Conservation (phyloP, 2,888 invertebrate species). For the Bimastos eiseni region DNA sequence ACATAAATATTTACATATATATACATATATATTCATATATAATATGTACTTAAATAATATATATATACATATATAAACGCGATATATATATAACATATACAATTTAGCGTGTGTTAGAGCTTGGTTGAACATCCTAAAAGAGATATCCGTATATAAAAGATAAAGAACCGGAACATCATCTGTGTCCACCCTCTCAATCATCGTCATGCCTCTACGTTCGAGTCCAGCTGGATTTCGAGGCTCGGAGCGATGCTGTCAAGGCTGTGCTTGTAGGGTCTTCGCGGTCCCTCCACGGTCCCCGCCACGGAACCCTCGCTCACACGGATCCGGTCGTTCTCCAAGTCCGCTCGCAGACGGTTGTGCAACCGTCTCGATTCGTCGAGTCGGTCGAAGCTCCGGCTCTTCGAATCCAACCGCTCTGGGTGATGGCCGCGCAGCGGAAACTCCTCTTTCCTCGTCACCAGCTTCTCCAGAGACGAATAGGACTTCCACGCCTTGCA, state of each 20-base stretch:
- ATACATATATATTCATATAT: no score
- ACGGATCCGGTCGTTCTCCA: not conserved
- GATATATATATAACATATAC: no score
- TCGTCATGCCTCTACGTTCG: not conserved
- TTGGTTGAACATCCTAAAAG: not conserved
- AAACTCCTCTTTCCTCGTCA: not conserved
- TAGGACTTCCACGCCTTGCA: constrained; percentile 29
- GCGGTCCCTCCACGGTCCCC: not conserved
- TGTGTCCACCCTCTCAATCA: not conserved
- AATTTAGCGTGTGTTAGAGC: not conserved
- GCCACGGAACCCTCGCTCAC: not conserved
- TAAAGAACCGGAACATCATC: not conserved
- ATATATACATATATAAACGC: no score
- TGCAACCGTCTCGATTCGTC: not conserved
- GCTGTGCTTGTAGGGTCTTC: not conserved
- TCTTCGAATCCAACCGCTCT: constrained; percentile 19
- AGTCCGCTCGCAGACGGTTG: not conserved
- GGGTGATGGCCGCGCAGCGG: not conserved
- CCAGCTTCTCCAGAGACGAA: constrained; percentile 28
- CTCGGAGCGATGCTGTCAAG: not conserved
- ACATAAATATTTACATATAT: no score
- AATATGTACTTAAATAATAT: no score
- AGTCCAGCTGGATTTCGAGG: not conserved
- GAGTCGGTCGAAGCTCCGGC: constrained; percentile 24
- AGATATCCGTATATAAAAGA: not conserved